Conservation (phyloP, 2,113 vertebrate genomes). For the Tetraodon nigroviridis region DNA sequence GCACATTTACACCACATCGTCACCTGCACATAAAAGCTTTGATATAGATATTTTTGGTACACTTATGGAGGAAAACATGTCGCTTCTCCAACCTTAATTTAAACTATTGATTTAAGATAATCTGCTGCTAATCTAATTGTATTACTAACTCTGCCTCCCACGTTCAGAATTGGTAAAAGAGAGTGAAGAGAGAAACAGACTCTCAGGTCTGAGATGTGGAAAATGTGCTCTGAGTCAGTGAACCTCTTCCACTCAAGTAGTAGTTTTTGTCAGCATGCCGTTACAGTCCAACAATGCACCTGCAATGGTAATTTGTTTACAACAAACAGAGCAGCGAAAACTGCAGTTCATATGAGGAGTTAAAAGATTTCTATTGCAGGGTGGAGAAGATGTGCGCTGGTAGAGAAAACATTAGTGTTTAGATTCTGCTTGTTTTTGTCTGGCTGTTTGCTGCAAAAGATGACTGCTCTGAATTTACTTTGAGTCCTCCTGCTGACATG, state of each 20-base stretch:
- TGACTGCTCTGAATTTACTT: no score
- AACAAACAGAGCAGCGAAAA: neutral
- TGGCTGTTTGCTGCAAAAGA: no score
- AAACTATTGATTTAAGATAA: no score
- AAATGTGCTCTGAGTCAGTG: neutral
- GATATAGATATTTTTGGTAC: constrained; percentile 4
- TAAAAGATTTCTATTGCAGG: neutral
- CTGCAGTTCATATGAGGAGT: neutral
- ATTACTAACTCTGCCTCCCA: no score
- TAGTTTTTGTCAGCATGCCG: neutral
- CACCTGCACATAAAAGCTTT: constrained; percentile 14
- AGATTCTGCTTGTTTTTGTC: no score
- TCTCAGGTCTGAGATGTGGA: neutral
- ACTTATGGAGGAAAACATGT: neutral
- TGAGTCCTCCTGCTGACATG: no score
- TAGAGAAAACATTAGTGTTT: neutral
- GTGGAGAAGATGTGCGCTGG: neutral
- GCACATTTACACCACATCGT: constrained; percentile 15
- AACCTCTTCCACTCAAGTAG: neutral
- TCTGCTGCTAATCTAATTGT: no score
- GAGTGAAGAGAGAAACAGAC: no score
- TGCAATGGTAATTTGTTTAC: neutral
- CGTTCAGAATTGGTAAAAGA: no score
- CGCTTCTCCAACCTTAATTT: no score
- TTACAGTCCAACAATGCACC: neutral